Base-by-base conservation (phyloP, 30 jellyfish, hydroid and myxozoan genomes). In the Aurelia coerulea region DNA sequence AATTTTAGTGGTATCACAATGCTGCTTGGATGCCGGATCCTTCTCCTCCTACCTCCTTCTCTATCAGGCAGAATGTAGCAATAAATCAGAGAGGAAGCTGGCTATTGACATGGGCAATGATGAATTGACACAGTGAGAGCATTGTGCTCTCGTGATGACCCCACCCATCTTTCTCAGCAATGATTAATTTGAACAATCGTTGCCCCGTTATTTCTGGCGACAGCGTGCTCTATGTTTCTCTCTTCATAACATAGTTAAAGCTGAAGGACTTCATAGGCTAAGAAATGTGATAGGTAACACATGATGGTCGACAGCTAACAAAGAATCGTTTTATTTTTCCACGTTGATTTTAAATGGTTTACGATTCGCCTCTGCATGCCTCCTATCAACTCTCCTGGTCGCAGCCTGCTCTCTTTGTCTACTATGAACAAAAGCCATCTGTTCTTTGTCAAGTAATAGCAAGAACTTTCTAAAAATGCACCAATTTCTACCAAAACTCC, bases 361-460 rank as follows among this genome's bases (percentile, higher is more conserved):
- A 83, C 80, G 70, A 19, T 56, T 31, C 42, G 39, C 76, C 92
- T 63, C 84, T 71, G 92, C 86, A 83, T 83, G 92, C 62, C 78
- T 32, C 80, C 79, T 42, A 74, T 42, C 86, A 60, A 63, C 74
- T 49, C 75, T 56, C 62, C 92, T 64, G 42, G 76, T 62, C 87
- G 62, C 80, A 76, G 74, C 63, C 73, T 51, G 58, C 50, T 39
- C 37, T 62, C 86, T 60, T 83, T 83, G 92, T 83, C 92, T 83
- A 81, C 78, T 46, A 70, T 42, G 62, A 83, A 83, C 92, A 83
- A 83, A 83, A 76, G 86, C 69, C 92, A 83, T 83, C 92, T 83
- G 92, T 72, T 72, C 92, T 69, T 83, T 83, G 92, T 83, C 83
- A 85, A 83, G 41, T 76, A 83, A 83, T 83, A 83, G 92, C 92